Evolutionary conservation across 1,140 invertebrate genomes (phyloP), one percentile per base, ranked within the genome.

Genomic region (Drosophila bipectinata): DNA sequence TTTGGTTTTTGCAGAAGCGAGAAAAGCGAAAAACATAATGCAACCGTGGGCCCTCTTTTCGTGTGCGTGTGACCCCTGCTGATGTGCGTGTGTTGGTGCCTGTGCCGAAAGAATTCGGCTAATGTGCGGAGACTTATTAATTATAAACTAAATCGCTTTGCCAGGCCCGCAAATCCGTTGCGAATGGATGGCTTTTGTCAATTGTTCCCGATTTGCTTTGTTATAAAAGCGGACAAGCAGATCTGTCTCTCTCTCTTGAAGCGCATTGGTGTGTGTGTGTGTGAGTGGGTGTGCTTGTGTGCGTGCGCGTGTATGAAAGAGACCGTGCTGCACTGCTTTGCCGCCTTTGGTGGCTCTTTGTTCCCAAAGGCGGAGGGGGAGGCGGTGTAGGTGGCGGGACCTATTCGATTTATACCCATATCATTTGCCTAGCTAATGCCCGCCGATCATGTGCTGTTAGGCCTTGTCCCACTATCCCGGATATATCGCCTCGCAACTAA

Each of bases 311-410:
- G 52, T 45, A 53, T 47, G 49, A 44, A 68, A 61, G 60, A 63
- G 63, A 68, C 79, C 52, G 61, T 82, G 64, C 67, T 77, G 81
- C 80, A 79, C 62, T 84, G 81, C 80, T 84, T 83, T 83, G 82
- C 77, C 61, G 54, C 71, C 71, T 69, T 74, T 48, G 48, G 41
- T 72, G 67, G 79, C 69, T 85, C 81, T 85, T 85, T 85, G 81
- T 85, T 85, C 76, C 73, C 72, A 21, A 39, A 32, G 34, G 59
- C 37, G 44, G 45, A 47, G 26, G 60, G 52, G 26, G 49, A 24
- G 26, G 26, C 14, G 32, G n/a, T 12, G 7, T 14, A 30, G 54
- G 32, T 26, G 24, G 48, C 30, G 30, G 55, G 14, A 2, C 7
- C 41, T 12, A 28, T 45, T 53, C 51, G 41, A 62, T 72, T 73